phyloP scores from a whole-genome alignment of 2,888 invertebrate species.

The Drosophila mettleri region DNA sequence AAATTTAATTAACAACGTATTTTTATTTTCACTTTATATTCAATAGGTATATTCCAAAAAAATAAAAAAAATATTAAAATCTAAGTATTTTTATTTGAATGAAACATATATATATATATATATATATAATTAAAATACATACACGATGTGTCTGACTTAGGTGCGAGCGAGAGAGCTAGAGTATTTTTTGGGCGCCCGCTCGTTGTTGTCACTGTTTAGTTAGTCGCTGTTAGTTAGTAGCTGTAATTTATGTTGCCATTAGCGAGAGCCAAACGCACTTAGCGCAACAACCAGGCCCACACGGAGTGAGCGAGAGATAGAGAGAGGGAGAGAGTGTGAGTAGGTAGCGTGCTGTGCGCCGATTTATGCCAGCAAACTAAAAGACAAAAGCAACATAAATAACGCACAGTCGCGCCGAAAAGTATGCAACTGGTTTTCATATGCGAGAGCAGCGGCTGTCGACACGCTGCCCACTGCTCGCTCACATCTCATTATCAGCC shows the following conservation, averaged over 20 bases:
- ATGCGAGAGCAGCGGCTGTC: conserved; percentile 33
- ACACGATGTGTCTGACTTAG: neutral
- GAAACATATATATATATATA: neutral
- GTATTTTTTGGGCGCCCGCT: conserved; percentile 25
- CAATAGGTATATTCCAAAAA: no score
- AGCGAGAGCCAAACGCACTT: conserved; percentile 64
- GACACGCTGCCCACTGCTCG: conserved; percentile 4
- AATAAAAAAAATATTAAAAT: neutral
- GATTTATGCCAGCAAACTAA: conserved; percentile 59
- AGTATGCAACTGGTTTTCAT: conserved; percentile 72
- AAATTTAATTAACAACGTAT: neutral
- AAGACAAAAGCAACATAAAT: conserved; percentile 64
- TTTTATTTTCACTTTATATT: no score
- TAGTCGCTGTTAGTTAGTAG: conserved; percentile 63
- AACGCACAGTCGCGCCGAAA: conserved; percentile 43
- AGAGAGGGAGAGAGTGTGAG: neutral
- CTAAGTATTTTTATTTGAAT: neutral
- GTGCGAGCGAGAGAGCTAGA: conserved; percentile 20
- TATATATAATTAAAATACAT: neutral
- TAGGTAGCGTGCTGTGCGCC: conserved; percentile 16
- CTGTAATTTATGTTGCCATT: conserved; percentile 73
- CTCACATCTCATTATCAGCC: conserved; percentile 64
- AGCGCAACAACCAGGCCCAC: conserved; percentile 25
- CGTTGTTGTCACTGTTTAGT: conserved; percentile 61
- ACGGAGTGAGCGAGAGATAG: neutral